Conservation (phyloP, 2,888 invertebrate genomes). For the Patella ulyssiponensis region DNA sequence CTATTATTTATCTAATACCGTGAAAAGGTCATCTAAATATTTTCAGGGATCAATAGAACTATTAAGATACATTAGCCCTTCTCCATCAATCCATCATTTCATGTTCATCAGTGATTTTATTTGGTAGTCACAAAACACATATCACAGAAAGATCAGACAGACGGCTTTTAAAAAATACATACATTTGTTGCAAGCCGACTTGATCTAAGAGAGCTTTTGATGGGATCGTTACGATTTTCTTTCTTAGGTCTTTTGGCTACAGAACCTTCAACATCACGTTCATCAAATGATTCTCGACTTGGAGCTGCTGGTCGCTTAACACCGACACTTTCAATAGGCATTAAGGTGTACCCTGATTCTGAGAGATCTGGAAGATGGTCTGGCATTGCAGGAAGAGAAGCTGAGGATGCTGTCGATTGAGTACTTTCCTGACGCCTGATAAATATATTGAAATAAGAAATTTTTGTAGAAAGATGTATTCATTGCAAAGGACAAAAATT, state of each 20-base stretch:
- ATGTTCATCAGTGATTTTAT: not conserved
- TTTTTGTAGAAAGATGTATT: too few relatives aligned
- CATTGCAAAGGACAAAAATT: too few relatives aligned
- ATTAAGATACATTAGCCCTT: too few relatives aligned
- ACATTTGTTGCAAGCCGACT: slow-evolving; percentile 24
- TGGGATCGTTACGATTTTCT: slow-evolving; percentile 48
- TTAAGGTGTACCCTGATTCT: slow-evolving; percentile 42
- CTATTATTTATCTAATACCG: too few relatives aligned
- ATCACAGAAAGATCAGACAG: too few relatives aligned
- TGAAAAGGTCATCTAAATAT: too few relatives aligned
- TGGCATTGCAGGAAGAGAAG: slow-evolving; percentile 53
- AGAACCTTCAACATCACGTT: slow-evolving; percentile 29
- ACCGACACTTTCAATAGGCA: slow-evolving; percentile 47
- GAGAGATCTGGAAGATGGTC: slow-evolving; percentile 56
- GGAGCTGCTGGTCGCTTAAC: slow-evolving; percentile 43
- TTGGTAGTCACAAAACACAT: too few relatives aligned
- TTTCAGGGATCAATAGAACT: too few relatives aligned
- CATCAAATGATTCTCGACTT: slow-evolving; percentile 24
- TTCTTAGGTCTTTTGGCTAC: slow-evolving; percentile 34
- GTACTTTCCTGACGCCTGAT: slow-evolving; percentile 58
- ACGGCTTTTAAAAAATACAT: too few relatives aligned
- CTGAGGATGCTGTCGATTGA: slow-evolving; percentile 56
- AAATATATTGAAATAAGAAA: not conserved
- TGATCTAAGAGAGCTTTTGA: slow-evolving; percentile 56
- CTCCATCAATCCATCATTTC: not conserved